A percentile compares a stretch with the other conserved stretches of the same genome.
Evolutionary conservation across 2,113 vertebrate genomes (phyloP).

Genomic region (Miniopterus natalensis): DNA sequence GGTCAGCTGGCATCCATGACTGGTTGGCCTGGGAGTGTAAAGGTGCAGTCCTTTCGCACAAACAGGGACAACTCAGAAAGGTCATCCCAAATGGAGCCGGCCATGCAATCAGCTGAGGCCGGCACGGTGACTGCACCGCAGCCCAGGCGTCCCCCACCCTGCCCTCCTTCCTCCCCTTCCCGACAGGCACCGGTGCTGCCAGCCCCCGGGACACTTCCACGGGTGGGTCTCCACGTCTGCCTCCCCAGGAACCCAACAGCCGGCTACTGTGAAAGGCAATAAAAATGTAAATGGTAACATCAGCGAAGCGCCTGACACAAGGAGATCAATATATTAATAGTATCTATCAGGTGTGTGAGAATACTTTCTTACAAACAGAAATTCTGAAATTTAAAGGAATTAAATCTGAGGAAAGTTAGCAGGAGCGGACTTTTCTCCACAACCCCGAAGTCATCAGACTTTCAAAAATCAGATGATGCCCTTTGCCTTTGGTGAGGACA

Average conservation of each 20-base stretch:
- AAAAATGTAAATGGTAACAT: conserved; percentile 1
- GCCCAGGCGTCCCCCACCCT: fast-evolving
- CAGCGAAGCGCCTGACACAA: not conserved
- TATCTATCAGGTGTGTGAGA: not conserved
- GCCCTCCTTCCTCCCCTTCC: not conserved
- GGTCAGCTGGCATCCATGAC: not conserved
- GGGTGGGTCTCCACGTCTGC: not conserved
- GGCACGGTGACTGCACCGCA: fast-evolving
- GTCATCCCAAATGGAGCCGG: not conserved
- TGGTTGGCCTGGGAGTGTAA: not conserved
- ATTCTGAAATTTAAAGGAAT: conserved; percentile 37
- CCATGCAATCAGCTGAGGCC: not conserved
- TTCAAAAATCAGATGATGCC: not conserved
- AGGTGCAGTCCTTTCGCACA: not conserved
- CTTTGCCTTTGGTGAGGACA: conserved; percentile 32
- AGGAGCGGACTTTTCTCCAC: not conserved
- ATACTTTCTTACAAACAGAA: conserved; percentile 16
- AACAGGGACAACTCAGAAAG: not conserved
- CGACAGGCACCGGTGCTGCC: not conserved
- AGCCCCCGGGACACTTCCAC: too few relatives aligned
- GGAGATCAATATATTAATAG: not conserved
- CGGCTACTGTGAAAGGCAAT: not conserved
- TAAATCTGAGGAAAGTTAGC: not conserved
- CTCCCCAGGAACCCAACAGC: not conserved
- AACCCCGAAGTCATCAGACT: not conserved